Percentiles rank a stretch among this genome's conserved stretches.
Evolutionary conservation across 1,140 invertebrate genomes (phyloP).

Genomic region (Scaptomyza montana): DNA sequence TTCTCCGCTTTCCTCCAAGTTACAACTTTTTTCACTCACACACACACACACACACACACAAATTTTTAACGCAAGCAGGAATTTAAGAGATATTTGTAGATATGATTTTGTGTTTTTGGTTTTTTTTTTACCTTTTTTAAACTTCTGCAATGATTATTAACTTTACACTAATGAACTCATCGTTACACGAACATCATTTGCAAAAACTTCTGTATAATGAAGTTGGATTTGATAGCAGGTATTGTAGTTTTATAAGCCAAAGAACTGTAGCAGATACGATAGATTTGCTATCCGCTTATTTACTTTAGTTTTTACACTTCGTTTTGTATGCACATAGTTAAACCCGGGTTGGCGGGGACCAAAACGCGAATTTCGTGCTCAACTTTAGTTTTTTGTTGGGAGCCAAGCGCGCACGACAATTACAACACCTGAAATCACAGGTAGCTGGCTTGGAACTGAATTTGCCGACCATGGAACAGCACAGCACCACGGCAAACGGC

Average conservation of each 20-base stretch:
- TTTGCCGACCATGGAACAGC: constrained; percentile 52
- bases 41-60: constrained; percentile 5
- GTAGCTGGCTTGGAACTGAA: constrained; percentile 50
- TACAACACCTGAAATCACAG: constrained; percentile 51
- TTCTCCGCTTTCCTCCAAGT: constrained; percentile 2
- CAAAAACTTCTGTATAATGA: neutral
- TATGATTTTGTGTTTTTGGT: neutral
- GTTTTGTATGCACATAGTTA: constrained; percentile 15
- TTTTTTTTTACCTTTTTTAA: constrained; percentile 2
- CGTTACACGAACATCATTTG: constrained; percentile 17
- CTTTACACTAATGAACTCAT: constrained; percentile 5
- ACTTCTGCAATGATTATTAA: constrained; percentile 1
- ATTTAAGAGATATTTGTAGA: neutral
- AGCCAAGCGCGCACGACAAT: constrained; percentile 47
- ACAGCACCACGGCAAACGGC: constrained; percentile 12
- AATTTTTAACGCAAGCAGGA: neutral
- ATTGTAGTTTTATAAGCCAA: constrained; percentile 1
- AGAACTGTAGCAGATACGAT: constrained; percentile 9
- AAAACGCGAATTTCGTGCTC: constrained; percentile 40
- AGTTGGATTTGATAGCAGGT: neutral
- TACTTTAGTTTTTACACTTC: constrained; percentile 15
- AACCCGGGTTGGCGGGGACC: neutral
- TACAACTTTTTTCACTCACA: constrained; percentile 8
- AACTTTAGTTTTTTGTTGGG: constrained; percentile 12
- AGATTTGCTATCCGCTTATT: constrained; percentile 11